phyloP scores from a whole-genome alignment of 2,797 vertebrate species.

The Notamacropus eugenii region DNA sequence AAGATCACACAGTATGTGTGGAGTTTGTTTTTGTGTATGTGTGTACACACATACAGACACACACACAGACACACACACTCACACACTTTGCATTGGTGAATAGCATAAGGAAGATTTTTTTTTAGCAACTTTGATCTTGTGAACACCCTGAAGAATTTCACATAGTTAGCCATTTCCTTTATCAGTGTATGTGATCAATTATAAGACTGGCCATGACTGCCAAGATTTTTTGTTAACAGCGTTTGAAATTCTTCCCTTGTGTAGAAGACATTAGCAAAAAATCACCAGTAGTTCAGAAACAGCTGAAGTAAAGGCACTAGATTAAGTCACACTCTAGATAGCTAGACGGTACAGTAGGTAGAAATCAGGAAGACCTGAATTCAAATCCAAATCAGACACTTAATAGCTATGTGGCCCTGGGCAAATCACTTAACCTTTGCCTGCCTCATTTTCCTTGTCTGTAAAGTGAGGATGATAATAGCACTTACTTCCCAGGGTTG shows the following conservation, averaged over 20 bases:
- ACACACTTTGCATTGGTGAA: not conserved
- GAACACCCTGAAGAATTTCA: not conserved
- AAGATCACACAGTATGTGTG: not conserved
- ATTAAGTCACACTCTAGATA: not conserved
- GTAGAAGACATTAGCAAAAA: not conserved
- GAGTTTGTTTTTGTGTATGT: not conserved
- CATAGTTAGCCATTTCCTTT: not conserved
- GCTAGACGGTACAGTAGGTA: not conserved
- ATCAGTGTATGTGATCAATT: not conserved
- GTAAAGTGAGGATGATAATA: not conserved
- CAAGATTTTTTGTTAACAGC: not conserved
- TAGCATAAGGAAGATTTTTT: not conserved
- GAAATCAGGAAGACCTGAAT: not conserved
- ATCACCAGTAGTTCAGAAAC: not conserved
- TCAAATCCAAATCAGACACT: not conserved
- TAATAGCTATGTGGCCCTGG: not conserved
- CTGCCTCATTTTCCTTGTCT: not conserved
- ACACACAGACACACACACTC: too few species aligned
- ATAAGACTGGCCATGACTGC: not conserved
- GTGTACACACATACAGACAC: not conserved
- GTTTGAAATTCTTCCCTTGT: not conserved
- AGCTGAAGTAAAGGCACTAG: not conserved
- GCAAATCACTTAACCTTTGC: not conserved
- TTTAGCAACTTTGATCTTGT: not conserved
- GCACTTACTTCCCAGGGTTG: not conserved